A percentile compares a stretch with the other conserved stretches of the same genome.
phyloP scores from a whole-genome alignment of 2,113 vertebrate genomes.

The Strix uralensis region DNA sequence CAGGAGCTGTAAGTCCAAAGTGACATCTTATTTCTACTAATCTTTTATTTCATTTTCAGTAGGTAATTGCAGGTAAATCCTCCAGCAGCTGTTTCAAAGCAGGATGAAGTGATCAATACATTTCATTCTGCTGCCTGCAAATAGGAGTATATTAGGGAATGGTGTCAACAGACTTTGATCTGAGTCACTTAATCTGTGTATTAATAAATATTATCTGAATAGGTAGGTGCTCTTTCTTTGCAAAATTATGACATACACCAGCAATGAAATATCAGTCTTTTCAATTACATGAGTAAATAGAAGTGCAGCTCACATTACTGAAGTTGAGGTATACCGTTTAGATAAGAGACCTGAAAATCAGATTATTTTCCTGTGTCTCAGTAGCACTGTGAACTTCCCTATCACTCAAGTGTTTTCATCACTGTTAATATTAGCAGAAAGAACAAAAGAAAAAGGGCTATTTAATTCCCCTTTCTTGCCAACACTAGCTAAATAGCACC shows the following conservation, averaged over 20 bases:
- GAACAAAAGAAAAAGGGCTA: not conserved
- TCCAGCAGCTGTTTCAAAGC: not conserved
- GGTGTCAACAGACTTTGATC: not conserved
- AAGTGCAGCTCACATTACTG: not conserved
- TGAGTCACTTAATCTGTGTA: not conserved
- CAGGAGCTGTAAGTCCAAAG: constrained; percentile 12
- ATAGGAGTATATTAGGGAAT: not conserved
- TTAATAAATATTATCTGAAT: not conserved
- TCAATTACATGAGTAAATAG: not conserved
- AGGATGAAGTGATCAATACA: not conserved
- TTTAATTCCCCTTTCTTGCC: not conserved
- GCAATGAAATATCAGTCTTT: not conserved
- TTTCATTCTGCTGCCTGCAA: not conserved
- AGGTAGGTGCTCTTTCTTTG: not conserved
- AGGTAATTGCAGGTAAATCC: constrained; percentile 60
- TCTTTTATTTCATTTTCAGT: constrained; percentile 68
- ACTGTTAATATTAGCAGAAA: not conserved
- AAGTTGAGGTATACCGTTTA: not conserved
- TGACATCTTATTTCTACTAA: constrained; percentile 55
- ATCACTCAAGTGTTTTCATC: not conserved
- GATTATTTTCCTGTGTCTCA: not conserved
- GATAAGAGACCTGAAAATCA: not conserved
- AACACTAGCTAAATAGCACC: not conserved
- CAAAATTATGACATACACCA: not conserved
- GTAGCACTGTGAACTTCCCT: not conserved